Base-by-base conservation (phyloP, 2,888 invertebrate genomes). In the Monopis laevigella region DNA sequence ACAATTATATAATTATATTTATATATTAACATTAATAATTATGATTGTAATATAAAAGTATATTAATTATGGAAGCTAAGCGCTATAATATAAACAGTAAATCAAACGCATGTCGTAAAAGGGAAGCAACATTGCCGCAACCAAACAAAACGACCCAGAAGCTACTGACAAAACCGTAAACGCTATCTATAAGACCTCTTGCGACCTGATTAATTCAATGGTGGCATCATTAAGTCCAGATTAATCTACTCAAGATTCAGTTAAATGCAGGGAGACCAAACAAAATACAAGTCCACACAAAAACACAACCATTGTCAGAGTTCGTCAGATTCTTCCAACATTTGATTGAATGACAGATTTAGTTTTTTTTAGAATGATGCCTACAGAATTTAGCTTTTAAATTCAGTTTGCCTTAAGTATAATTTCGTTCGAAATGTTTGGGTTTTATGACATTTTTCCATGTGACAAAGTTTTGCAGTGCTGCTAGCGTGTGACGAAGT, bases 401-500 rank as follows among this genome's bases (percentile, higher is more conserved):
- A n/a, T n/a, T n/a, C n/a, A n/a, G 24, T 24, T 6, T 7, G 7
- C 6, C 8, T 24, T 24, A 7, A 7, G 24, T 8, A 6, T 24
- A 8, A 24, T 24, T 24, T 24, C 8, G 24, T 24, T n/a, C n/a
- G n/a, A n/a, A n/a, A 8, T 28, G 5, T 12, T 11, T 26, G 16
- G 51, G 51, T 54, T 51, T 53, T 53, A 52, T 49, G 48, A 53
- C 50, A 55, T 55, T 53, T 55, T 55, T 53, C 16, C 29, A 24
- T 14, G 42, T 52, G 52, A 53, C 51, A 53, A 46, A 14, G 39
- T 42, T 47, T 48, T 48, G 46, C 48, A 45, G 55, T 52, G 55
- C 51, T 52, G 53, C 56, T 55, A 59, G 53, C 53, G 56, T 57
- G 60, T 56, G 58, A 57, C 56, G 55, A 50, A 67, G 66, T 57